These are phyloP conservation scores for Odiellus spinosus DNA, from an alignment of 2,888 invertebrate species.

Conservation along the genomic window DNA sequence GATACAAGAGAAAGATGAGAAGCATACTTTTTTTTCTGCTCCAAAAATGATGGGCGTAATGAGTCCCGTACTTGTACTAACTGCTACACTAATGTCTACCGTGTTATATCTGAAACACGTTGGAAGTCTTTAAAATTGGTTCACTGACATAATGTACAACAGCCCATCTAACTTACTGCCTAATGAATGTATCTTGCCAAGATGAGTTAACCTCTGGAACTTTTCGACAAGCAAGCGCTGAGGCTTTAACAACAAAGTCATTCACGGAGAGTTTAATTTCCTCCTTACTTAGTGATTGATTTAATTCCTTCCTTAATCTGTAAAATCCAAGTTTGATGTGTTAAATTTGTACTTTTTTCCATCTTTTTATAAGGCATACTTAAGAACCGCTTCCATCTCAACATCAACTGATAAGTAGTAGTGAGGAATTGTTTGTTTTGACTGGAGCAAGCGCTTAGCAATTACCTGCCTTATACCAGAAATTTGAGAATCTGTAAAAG, in stretches of 20 bases:
- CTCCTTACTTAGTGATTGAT: constrained; percentile 57
- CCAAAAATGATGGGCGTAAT: constrained; percentile 91
- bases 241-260: constrained; percentile 88
- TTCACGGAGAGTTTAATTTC: constrained; percentile 80
- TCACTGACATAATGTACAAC: too few species aligned
- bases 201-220: constrained; percentile 87
- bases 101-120: constrained; percentile 61
- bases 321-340: not conserved
- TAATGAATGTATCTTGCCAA: constrained; percentile 82
- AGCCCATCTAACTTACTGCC: constrained; percentile 65
- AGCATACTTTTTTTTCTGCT: constrained; percentile 57
- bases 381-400: constrained; percentile 55
- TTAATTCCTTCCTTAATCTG: constrained; percentile 54
- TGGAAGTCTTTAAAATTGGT: too few species aligned
- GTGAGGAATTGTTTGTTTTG: constrained; percentile 89
- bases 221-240: constrained; percentile 69
- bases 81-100: constrained; percentile 93
- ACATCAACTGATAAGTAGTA: constrained; percentile 83
- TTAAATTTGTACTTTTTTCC: not conserved
- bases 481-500: constrained; percentile 1
- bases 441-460: constrained; percentile 68
- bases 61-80: constrained; percentile 81
- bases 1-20: not conserved
- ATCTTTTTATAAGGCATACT: constrained; percentile 26
- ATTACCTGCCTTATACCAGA: constrained; percentile 42